Evolutionary conservation across 2,797 vertebrate species (phyloP), one percentile per base, ranked within the genome.

Genomic region (Oreortyx pictus): DNA sequence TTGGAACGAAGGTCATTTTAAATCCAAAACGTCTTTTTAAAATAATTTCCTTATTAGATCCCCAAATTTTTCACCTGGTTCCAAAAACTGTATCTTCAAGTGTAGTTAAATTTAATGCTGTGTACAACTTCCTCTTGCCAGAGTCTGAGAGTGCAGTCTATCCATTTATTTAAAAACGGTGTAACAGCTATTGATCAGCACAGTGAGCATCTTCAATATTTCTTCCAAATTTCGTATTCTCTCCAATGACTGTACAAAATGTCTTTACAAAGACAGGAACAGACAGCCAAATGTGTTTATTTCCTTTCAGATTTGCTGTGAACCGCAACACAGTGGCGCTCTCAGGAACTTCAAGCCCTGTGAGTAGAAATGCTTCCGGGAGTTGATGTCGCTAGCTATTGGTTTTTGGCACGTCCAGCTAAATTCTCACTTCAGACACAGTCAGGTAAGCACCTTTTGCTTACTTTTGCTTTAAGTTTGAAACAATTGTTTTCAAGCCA

Each of bases 311-410:
- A 17, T 61, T 82, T 73, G 15, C 66, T 73, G 27, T 56, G 56
- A 39, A 8, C 9, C 27, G 14, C 37, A 35, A 23, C n/a, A 24
- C 23, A 37, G 33, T 1, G 1, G 5, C 2, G 9, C 27, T 15
- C 29, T 62, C 4, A 1, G 44, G 43, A 27, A 31, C 27, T 70
- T 74, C 56, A 49, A 43, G 31, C 7, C 7, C 18, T 25, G 5
- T 2, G 14, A 24, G 16, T 72, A 71, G 33, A 67, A 67, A 44
- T 29, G 44, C 31, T 57, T 76, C 25, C 31, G 60, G 47, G 14
- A 31, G 13, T 2, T 44, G 33, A 27, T 39, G 18, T 46, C 35
- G 33, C 18, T 11, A 64, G 47, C 9, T 7, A 39, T 22, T n/a
- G 25, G 12, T 5, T 70, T 80, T 43, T 25, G 24, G 50, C 23